Evolutionary conservation across 2,888 invertebrate genomes (phyloP).

Genomic region (Teinopalpus imperialis): DNA sequence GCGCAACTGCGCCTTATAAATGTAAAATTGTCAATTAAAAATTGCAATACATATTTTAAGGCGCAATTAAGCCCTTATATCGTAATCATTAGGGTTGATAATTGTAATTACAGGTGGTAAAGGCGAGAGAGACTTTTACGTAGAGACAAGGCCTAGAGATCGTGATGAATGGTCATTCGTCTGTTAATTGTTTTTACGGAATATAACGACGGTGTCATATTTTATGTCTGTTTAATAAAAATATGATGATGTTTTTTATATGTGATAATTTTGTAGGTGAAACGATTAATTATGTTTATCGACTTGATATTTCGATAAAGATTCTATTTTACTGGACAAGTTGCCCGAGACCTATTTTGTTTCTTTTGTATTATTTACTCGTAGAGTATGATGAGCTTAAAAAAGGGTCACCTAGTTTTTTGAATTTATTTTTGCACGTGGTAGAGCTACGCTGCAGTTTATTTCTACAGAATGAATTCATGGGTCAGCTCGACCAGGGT

Average conservation of each 20-base stretch:
- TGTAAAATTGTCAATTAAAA: constrained; percentile 49
- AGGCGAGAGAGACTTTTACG: constrained; percentile 15
- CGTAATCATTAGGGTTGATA: constrained; percentile 48
- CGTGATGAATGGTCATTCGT: constrained; percentile 15
- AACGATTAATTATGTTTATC: constrained; percentile 19
- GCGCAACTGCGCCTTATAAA: constrained; percentile 39
- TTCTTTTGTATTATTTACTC: not conserved
- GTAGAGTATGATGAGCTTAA: not conserved
- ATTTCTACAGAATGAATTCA: too few species aligned
- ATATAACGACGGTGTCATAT: constrained; percentile 19
- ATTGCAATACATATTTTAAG: constrained; percentile 41
- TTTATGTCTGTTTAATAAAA: constrained; percentile 21
- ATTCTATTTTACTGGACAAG: constrained; percentile 8
- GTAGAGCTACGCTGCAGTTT: too few species aligned
- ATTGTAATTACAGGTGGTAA: constrained; percentile 35
- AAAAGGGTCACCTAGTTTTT: too few species aligned
- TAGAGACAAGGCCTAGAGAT: constrained; percentile 19
- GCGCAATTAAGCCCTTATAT: constrained; percentile 49
- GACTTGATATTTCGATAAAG: constrained; percentile 14
- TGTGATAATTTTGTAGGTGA: constrained; percentile 17
- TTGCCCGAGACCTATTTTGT: constrained; percentile 7
- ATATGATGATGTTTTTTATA: constrained; percentile 17
- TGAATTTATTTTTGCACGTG: too few species aligned
- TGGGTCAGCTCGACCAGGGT: too few species aligned
- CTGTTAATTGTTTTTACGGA: constrained; percentile 12